Percentiles rank a stretch among this genome's conserved stretches.
Evolutionary conservation across 1,140 invertebrate species (phyloP).

Genomic region (Contarinia nasturtii): DNA sequence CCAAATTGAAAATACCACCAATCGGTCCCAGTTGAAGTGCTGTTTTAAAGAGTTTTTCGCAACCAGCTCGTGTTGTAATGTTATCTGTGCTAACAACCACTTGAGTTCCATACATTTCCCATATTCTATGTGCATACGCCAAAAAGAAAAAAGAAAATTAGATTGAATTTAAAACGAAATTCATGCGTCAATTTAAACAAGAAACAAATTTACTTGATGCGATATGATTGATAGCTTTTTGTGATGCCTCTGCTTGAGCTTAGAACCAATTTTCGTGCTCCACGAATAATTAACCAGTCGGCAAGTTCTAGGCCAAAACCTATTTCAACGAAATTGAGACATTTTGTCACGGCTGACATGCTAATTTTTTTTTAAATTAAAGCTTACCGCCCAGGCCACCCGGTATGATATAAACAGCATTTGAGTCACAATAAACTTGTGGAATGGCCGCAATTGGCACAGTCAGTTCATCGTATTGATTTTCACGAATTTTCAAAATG

Average conservation of each 20-base stretch:
- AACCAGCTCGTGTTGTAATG: constrained; percentile 37
- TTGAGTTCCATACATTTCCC: constrained; percentile 39
- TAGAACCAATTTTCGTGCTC: constrained; percentile 57
- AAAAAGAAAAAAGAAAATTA: neutral
- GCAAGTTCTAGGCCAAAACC: constrained; percentile 81
- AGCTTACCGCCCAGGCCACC: constrained; percentile 76
- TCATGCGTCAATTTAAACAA: too few relatives aligned
- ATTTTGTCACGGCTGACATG: too few relatives aligned
- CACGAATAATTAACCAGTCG: constrained; percentile 68
- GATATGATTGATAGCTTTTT: constrained; percentile 58
- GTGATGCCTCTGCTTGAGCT: constrained; percentile 57
- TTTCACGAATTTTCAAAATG: constrained; percentile 15
- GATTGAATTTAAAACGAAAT: too few relatives aligned
- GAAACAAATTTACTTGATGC: constrained; percentile 28
- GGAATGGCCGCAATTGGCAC: constrained; percentile 13
- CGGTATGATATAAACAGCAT: constrained; percentile 32
- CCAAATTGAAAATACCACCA: constrained; percentile 67
- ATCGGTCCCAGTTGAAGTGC: constrained; percentile 43
- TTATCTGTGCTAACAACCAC: constrained; percentile 42
- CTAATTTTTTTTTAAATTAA: too few relatives aligned
- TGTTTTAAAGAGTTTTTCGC: constrained; percentile 37
- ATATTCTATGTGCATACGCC: constrained; percentile 31
- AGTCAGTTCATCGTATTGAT: constrained; percentile 9
- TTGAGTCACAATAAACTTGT: constrained; percentile 26
- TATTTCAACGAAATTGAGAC: too few relatives aligned